A percentile compares a stretch with the other conserved stretches of the same genome.
These are phyloP conservation scores for Ginglymostoma cirratum DNA, from an alignment of 2,113 vertebrate genomes.

Conservation along the genomic window DNA sequence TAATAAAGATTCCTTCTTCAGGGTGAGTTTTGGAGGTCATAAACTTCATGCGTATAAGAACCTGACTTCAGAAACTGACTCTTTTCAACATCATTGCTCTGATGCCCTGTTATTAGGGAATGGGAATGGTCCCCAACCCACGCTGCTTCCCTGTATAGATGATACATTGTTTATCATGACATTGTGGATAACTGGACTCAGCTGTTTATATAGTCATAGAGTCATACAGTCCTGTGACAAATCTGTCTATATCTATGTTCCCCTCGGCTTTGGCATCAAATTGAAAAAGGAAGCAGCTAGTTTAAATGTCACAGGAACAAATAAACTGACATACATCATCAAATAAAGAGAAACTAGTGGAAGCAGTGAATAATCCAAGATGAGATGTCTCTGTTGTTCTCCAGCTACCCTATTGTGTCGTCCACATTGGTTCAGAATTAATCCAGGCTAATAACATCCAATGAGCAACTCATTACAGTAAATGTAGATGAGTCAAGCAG, in stretches of 20 bases:
- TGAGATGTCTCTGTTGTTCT: background rate
- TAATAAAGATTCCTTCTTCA: background rate
- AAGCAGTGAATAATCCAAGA: background rate
- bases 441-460: background rate
- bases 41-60: background rate
- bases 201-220: background rate
- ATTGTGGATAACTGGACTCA: background rate
- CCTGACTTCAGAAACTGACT: background rate
- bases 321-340: background rate
- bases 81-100: background rate
- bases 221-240: too few species aligned
- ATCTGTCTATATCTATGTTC: background rate
- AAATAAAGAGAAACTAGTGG: background rate
- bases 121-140: background rate
- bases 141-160: background rate
- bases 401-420: background rate
- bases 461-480: background rate
- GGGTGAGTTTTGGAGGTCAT: background rate
- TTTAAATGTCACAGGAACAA: background rate
- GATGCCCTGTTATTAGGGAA: background rate
- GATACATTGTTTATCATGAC: background rate
- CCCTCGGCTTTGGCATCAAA: background rate
- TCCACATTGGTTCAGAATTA: background rate
- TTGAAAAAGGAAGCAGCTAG: background rate
- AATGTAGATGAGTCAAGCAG: background rate